Base-by-base conservation (phyloP, 2,113 vertebrate genomes). In the Channa argus region DNA sequence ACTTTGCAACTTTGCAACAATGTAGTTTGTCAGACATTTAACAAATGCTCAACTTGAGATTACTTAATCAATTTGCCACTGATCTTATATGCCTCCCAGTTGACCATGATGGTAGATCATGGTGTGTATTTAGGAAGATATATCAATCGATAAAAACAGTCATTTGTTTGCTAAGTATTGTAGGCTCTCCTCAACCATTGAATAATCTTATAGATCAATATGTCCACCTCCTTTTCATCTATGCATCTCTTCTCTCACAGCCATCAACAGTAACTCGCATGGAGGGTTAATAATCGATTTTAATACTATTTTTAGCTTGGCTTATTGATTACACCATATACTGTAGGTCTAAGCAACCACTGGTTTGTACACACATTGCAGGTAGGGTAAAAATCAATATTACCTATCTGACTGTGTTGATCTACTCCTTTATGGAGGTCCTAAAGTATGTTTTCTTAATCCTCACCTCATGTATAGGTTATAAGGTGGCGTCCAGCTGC, bases 231-330 rank as follows among this genome's bases (percentile, higher is more conserved):
- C 66, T 82, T 86, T 87, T 83, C 84, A 83, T 77, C 68, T 66
- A 53, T n/a, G 71, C 72, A 59, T 70, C 77, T 84, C 83, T 73
- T 66, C 61, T 62, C 77, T 56, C 71, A 15, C 55, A 45, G 75
- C 83, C 74, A 83, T 77, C 83, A 84, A 77, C 84, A 74, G 63
- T 59, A 50, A 78, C 77, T 73, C 56, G 80, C 77, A 80, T 74
- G 63, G 10, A 63, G 76, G 84, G 77, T 39, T 71, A 82, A 89
- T 89, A 79, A 88, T 92, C 68, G 24, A 90, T 87, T 83, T 81
- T 77, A 73, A 87, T 81, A 82, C 75, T 86, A 86, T 89, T 90
- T 90, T 89, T 88, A 88, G 78, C 86, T 86, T 78, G 80, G 56
- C 59, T 85, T 81, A 92, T 90, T 73, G 88, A 91, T 82, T 41